Evolutionary conservation across 2,888 invertebrate genomes (phyloP), one percentile per base, ranked within the genome.

Genomic region (Epinotia bilunana): DNA sequence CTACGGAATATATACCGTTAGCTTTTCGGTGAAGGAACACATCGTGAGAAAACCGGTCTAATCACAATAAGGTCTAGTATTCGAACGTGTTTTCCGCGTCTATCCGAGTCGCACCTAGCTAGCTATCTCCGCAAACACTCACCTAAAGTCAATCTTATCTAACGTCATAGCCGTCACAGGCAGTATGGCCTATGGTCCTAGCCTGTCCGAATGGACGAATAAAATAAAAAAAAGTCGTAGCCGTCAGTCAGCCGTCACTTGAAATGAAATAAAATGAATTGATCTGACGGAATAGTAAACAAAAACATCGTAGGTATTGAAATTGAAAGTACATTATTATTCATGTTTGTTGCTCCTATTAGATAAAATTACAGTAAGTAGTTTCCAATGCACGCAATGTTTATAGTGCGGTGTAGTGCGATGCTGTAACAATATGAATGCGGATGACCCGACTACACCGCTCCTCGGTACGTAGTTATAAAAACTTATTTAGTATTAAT

Each of bases 371-470:
- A 58, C 33, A 55, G 23, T 23, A 23, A 23, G 39, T 20, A 55
- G 39, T 20, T 23, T 65, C 65, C 55, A 74, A 71, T 57, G 64
- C 67, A 72, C 57, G 62, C 23, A 18, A 67, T 23, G 16, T 3
- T 61, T 53, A 20, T n/a, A 39, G 18, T 55, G 39, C 18, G 43
- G 2, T 11, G 11, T 55, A 61, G 39, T 57, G 65, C 33, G 46
- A 61, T 75, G 46, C 43, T 43, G 28, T 65, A 61, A 61, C n/a
- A 71, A 20, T 23, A 75, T 75, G 75, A 67, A 75, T 5, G 71
- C n/a, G 23, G 60, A 75, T 33, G 75, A 75, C 20, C 75, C 75
- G 12, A 75, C 71, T 57, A 72, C 62, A n/a, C 75, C 75, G 46
- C 46, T 75, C 18, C 75, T 75, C 5, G 75, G 75, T 75, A 53